These are phyloP conservation scores for Cyprinella venusta DNA, from an alignment of 2,797 vertebrate species.

Conservation along the genomic window DNA sequence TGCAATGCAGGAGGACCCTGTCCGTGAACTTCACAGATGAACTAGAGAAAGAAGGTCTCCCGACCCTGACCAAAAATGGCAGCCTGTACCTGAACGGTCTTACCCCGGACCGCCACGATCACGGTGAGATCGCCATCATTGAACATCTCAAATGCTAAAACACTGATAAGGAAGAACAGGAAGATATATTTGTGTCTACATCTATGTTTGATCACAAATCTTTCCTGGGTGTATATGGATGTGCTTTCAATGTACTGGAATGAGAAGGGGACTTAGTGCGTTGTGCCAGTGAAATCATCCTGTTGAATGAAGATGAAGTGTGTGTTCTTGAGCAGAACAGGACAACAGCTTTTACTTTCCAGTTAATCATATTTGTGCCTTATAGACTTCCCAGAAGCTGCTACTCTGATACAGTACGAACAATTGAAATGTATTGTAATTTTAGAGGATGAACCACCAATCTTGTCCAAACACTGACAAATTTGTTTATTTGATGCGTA, in stretches of 20 bases:
- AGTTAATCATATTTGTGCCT: slow-evolving; percentile 49
- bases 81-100: slow-evolving; percentile 87
- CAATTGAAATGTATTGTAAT: not conserved
- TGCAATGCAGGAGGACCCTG: slow-evolving; percentile 83
- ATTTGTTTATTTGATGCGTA: not conserved
- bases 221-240: no score
- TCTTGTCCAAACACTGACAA: slow-evolving; percentile 18
- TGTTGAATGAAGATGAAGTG: not conserved
- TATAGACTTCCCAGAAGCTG: slow-evolving; percentile 32
- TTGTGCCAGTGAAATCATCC: slow-evolving; percentile 24
- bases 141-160: slow-evolving; percentile 81
- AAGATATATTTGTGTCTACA: no score
- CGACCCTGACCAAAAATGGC: slow-evolving; percentile 82
- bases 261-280: slow-evolving; percentile 33
- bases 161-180: no score
- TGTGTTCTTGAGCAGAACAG: no score
- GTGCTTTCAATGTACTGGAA: slow-evolving; percentile 36
- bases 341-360: slow-evolving; percentile 29
- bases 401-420: slow-evolving; percentile 11
- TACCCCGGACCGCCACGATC: slow-evolving; percentile 80
- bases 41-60: slow-evolving; percentile 78
- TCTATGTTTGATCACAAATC: no score
- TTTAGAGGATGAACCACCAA: slow-evolving; percentile 11
- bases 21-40: slow-evolving; percentile 87
- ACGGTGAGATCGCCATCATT: slow-evolving; percentile 84